A percentile compares a stretch with the other conserved stretches of the same genome.
phyloP scores from a whole-genome alignment of 64 coral and sea anemone genomes.

The Cladopsammia gracilis region DNA sequence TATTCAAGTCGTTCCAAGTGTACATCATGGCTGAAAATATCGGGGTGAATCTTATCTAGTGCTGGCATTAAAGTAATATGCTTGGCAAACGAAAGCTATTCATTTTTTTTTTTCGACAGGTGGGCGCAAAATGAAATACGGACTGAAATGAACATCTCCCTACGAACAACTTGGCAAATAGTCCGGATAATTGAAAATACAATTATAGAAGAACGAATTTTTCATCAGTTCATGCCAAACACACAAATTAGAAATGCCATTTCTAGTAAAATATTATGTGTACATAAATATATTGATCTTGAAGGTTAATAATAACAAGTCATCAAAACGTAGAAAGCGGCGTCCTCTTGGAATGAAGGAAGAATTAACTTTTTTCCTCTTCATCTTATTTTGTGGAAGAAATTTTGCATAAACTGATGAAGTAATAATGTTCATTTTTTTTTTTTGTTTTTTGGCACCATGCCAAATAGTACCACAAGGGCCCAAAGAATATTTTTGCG shows the following conservation, averaged over 20 bases:
- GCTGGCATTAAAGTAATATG: conserved; percentile 41
- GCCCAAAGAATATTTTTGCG: too few relatives aligned
- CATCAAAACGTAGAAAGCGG: background rate
- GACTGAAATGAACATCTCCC: conserved; percentile 17
- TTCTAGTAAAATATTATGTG: conserved; percentile 43
- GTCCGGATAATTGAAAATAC: conserved; percentile 34
- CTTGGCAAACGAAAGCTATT: conserved; percentile 20
- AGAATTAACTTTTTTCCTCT: background rate
- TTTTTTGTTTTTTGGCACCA: background rate
- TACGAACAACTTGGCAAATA: conserved; percentile 18
- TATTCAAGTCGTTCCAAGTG: background rate
- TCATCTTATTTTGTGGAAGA: background rate
- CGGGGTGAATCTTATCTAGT: conserved; percentile 32
- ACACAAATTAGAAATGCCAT: conserved; percentile 38
- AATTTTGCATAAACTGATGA: too few relatives aligned
- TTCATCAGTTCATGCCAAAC: conserved; percentile 40
- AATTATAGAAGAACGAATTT: conserved; percentile 52
- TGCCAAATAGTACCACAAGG: background rate
- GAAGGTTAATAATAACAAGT: conserved; percentile 21
- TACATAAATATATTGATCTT: conserved; percentile 34
- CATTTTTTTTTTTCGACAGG: background rate
- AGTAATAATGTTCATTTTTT: too few relatives aligned
- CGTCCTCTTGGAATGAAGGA: background rate
- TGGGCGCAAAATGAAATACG: background rate
- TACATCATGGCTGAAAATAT: background rate